Evolutionary conservation across 2,797 vertebrate species (phyloP).

Genomic region (Poecilia picta): DNA sequence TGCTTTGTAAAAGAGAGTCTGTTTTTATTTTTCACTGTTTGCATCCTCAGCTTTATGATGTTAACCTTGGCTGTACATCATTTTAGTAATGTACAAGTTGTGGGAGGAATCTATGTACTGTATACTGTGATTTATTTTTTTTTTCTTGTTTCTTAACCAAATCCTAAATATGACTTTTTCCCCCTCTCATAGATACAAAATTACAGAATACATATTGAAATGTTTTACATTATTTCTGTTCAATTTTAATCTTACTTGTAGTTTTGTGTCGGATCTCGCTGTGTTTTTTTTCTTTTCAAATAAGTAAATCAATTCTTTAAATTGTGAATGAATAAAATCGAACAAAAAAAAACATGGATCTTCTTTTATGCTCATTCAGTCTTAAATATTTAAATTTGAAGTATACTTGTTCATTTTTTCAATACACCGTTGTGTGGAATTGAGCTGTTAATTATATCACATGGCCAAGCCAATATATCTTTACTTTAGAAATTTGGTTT

Average conservation of each 20-base stretch:
- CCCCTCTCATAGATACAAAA: constrained; percentile 56
- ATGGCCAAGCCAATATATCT: neutral
- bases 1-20: constrained; percentile 84
- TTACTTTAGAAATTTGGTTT: neutral
- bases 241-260: constrained; percentile 55
- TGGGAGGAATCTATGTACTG: constrained; percentile 91
- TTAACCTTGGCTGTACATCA: constrained; percentile 88
- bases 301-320: constrained; percentile 52
- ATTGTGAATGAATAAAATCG: constrained; percentile 69
- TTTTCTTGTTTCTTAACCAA: constrained; percentile 85
- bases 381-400: neutral
- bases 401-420: neutral
- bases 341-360: constrained; percentile 14
- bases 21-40: constrained; percentile 59
- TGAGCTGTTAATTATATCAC: neutral
- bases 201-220: constrained; percentile 50
- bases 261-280: constrained; percentile 43
- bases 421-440: too few species aligned
- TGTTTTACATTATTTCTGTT: constrained; percentile 54
- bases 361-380: neutral
- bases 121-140: constrained; percentile 89
- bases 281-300: constrained; percentile 46
- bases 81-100: constrained; percentile 88
- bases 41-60: constrained; percentile 81
- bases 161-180: constrained; percentile 75